Base-by-base conservation (phyloP, 2,888 invertebrate genomes). In the Eilema caniola region DNA sequence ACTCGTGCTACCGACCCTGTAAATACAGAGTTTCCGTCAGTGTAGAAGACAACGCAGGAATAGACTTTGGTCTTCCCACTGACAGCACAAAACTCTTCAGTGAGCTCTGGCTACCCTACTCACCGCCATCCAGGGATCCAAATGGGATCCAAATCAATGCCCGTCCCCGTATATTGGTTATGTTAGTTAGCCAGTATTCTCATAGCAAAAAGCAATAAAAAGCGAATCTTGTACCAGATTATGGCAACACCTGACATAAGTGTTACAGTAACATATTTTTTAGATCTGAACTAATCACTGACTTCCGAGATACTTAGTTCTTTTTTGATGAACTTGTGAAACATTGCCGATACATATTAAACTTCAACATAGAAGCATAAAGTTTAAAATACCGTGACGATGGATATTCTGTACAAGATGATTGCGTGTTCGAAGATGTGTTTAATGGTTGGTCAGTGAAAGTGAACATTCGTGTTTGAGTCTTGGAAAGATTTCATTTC, bases 341-440 rank as follows among this genome's bases (percentile, higher is more conserved):
- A 0, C 0, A 24, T 33, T 14, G 2, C 0, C 14, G 31, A 53
- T 31, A 8, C 5, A 73, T 67, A 66, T 16, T 62, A 0, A n/a
- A 59, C 67, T 62, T 61, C 66, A 31, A 0, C 0, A 1, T 2
- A 0, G 12, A 1, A 4, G 0, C 0, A 62, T 69, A 76, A 33
- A 62, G 16, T 65, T 63, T 14, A 59, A 25, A 69, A 71, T 75
- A 0, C 20, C 16, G 33, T 71, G 70, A 53, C 56, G 7, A 53
- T 23, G 20, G n/a, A 23, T 63, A 20, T 23, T 33, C 33, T 23
- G 5, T 60, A 59, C 28, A 24, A 71, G 68, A 72, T 74, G 77
- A 84, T 89, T 71, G 89, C 89, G 87, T 90, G 90, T 78, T 79
- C 71, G 75, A 75, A 77, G 62, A 16, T 71, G 83, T 81, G 78